Percentiles rank a stretch among this genome's conserved stretches.
Conservation (phyloP, 2,888 invertebrate species). For the Xestoiulus laeticollis region DNA sequence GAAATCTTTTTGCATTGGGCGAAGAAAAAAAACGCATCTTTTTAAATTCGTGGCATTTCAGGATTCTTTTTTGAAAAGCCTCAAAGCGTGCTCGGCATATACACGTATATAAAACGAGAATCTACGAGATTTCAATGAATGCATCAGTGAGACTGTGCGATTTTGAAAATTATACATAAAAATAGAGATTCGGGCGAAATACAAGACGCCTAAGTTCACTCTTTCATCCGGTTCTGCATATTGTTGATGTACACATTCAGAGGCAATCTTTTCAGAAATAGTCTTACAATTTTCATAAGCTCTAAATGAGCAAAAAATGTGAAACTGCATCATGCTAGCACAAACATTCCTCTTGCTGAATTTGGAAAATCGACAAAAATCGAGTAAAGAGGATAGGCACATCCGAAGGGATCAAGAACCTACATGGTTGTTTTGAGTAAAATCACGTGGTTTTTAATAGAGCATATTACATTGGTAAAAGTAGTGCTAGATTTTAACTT, state of each 20-base stretch:
- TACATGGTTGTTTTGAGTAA: neutral
- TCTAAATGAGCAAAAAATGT: constrained; percentile 33
- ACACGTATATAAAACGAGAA: neutral
- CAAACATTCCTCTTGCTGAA: neutral
- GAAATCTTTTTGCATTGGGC: neutral
- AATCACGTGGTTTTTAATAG: no score
- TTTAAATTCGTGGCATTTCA: constrained; percentile 28
- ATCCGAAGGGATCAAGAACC: neutral
- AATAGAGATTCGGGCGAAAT: constrained; percentile 5
- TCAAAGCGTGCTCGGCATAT: constrained; percentile 21
- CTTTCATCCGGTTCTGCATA: constrained; percentile 16
- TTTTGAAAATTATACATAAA: neutral
- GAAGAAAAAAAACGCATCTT: neutral
- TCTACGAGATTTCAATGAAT: neutral
- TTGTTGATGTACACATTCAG: constrained; percentile 1
- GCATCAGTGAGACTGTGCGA: neutral
- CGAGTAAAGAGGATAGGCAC: neutral
- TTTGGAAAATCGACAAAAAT: constrained; percentile 13
- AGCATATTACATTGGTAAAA: no score
- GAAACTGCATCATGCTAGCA: neutral
- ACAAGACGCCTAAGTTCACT: constrained; percentile 2
- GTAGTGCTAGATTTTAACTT: no score
- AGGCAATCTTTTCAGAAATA: constrained; percentile 25
- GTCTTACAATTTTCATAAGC: constrained; percentile 22
- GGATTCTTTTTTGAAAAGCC: neutral